Evolutionary conservation across 2,888 invertebrate genomes (phyloP).

Genomic region (Chrysodeixis includens): DNA sequence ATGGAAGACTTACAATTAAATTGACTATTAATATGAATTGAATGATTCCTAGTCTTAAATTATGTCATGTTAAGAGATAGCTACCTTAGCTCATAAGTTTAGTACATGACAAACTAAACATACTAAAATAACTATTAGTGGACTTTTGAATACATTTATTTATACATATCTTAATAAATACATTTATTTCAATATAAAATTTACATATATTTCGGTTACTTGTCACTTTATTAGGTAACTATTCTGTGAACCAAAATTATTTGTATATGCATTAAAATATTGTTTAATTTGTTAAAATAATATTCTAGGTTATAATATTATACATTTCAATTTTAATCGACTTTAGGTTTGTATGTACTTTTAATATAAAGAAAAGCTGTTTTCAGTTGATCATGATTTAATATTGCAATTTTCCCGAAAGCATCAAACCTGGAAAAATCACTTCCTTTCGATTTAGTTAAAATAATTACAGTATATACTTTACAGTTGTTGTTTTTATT

Average conservation of each 20-base stretch:
- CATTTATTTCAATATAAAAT: conserved; percentile 46
- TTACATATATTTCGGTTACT: conserved; percentile 42
- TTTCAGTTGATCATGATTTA: background rate
- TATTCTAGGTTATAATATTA: background rate
- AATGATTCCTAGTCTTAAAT: conserved; percentile 62
- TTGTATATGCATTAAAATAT: background rate
- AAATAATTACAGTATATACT: background rate
- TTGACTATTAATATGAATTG: conserved; percentile 75
- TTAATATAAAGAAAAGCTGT: background rate
- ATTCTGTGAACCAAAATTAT: conserved; percentile 40
- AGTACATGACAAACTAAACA: conserved; percentile 74
- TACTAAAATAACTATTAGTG: conserved; percentile 60
- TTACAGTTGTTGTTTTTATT: too few species aligned
- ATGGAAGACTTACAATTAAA: conserved; percentile 77
- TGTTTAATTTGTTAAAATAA: conserved; percentile 22
- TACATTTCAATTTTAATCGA: background rate
- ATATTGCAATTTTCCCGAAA: conserved; percentile 10
- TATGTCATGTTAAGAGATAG: conserved; percentile 74
- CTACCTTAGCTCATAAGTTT: conserved; percentile 66
- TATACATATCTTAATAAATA: conserved; percentile 55
- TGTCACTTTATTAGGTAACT: conserved; percentile 55
- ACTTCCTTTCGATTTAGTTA: background rate
- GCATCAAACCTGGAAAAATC: background rate
- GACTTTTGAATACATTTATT: conserved; percentile 61
- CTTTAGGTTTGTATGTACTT: too few species aligned